Percentiles rank a stretch among this genome's conserved stretches.
Conservation (phyloP, 2,797 vertebrate species). For the Gobionotothen gibberifrons region DNA sequence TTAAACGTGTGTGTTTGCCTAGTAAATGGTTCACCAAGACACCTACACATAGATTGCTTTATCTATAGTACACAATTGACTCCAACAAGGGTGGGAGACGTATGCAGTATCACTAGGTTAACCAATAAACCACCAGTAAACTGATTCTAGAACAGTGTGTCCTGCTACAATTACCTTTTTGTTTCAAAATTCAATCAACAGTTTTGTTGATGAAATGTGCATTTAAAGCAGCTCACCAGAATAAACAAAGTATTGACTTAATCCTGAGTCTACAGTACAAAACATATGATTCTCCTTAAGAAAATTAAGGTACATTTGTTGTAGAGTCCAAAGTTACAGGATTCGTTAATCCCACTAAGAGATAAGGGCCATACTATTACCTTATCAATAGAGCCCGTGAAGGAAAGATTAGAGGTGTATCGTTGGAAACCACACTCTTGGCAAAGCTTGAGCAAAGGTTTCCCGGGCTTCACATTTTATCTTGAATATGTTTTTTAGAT, state of each 20-base stretch:
- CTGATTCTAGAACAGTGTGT: not conserved
- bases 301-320: conserved; percentile 1
- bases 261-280: not conserved
- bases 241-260: not conserved
- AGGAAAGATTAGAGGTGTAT: conserved; percentile 19
- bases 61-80: conserved; percentile 48
- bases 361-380: not conserved
- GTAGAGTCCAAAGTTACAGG: conserved; percentile 6
- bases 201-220: not conserved
- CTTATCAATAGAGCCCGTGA: conserved; percentile 14
- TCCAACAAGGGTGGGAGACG: conserved; percentile 6
- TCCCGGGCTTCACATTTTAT: conserved; percentile 24
- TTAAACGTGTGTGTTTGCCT: conserved; percentile 7
- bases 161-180: not conserved
- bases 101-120: conserved; percentile 16
- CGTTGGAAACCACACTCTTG: conserved; percentile 30
- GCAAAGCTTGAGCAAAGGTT: conserved; percentile 28
- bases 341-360: not conserved
- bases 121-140: conserved; percentile 13
- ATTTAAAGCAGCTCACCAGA: not conserved
- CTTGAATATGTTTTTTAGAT: conserved; percentile 19
- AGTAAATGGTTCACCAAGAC: conserved; percentile 20
- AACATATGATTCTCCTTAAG: not conserved
- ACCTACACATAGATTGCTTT: conserved; percentile 20
- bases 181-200: not conserved